phyloP scores from a whole-genome alignment of 2,888 invertebrate genomes.

The Cephus nigrinus region DNA sequence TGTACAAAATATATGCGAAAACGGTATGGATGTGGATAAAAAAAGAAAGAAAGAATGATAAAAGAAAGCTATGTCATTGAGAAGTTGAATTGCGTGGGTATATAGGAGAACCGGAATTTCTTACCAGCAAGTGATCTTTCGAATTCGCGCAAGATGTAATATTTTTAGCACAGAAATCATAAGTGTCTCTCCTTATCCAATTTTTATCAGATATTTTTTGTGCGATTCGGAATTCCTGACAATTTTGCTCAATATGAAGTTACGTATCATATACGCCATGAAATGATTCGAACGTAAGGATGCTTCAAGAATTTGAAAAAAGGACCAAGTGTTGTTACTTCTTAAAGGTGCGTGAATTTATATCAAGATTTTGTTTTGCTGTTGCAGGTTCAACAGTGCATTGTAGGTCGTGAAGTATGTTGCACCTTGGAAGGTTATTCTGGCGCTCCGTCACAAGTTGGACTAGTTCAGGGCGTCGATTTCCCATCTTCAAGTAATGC shows the following conservation, averaged over 20 bases:
- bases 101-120: not conserved
- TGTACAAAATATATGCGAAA: not conserved
- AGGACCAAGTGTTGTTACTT: not conserved
- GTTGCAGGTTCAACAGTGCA: conserved; percentile 49
- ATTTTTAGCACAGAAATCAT: not conserved
- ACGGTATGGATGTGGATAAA: not conserved
- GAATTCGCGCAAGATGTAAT: not conserved
- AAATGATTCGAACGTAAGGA: not conserved
- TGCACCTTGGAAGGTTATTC: conserved; percentile 38
- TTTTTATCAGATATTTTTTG: not conserved
- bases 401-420: conserved; percentile 44
- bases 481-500: not conserved
- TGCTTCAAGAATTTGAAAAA: not conserved
- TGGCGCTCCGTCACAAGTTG: conserved; percentile 3
- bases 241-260: not conserved
- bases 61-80: not conserved
- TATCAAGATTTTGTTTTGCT: conserved; percentile 1
- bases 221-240: not conserved
- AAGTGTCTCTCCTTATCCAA: not conserved
- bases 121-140: not conserved
- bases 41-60: not conserved
- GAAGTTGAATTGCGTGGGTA: not conserved
- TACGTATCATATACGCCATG: not conserved
- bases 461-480: not conserved
- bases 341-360: not conserved